These are phyloP conservation scores for Sinodicranocentrus sp. DNA, from an alignment of 2,888 invertebrate species.

Conservation along the genomic window DNA sequence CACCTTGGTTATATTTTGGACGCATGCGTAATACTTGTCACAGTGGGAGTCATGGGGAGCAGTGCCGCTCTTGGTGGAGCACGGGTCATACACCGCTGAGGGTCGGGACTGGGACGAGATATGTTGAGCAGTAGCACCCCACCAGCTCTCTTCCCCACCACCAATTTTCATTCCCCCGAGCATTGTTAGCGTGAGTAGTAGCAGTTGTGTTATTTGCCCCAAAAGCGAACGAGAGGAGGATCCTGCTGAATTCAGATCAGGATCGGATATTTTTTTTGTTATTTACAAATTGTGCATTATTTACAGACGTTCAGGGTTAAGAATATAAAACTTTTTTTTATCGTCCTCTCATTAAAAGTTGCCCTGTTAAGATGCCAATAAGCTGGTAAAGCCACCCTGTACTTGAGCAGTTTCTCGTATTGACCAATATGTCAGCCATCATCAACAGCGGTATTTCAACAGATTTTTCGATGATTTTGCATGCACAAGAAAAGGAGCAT, in stretches of 20 bases:
- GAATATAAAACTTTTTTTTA: neutral
- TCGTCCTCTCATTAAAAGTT: neutral
- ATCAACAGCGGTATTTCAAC: constrained; percentile 4
- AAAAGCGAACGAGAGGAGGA: constrained; percentile 35
- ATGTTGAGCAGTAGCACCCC: constrained; percentile 34
- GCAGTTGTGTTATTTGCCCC: constrained; percentile 56
- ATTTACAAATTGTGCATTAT: constrained; percentile 17
- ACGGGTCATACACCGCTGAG: constrained; percentile 44
- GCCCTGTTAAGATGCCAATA: constrained; percentile 5
- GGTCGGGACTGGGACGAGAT: constrained; percentile 26
- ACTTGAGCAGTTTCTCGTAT: neutral
- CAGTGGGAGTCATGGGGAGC: constrained; percentile 77
- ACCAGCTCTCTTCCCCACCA: constrained; percentile 15
- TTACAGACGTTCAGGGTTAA: constrained; percentile 33
- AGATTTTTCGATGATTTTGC: neutral
- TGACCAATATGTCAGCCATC: neutral
- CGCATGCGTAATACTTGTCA: constrained; percentile 78
- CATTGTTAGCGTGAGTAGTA: constrained; percentile 50
- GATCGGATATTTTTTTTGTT: constrained; percentile 7
- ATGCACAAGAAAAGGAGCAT: neutral
- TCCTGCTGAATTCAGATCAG: constrained; percentile 12
- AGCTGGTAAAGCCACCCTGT: too few relatives aligned
- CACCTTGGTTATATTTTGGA: constrained; percentile 76
- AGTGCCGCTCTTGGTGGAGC: constrained; percentile 55
- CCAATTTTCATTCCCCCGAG: constrained; percentile 21